Base-by-base conservation (phyloP, 2,797 vertebrate species). In the Anabas testudineus region DNA sequence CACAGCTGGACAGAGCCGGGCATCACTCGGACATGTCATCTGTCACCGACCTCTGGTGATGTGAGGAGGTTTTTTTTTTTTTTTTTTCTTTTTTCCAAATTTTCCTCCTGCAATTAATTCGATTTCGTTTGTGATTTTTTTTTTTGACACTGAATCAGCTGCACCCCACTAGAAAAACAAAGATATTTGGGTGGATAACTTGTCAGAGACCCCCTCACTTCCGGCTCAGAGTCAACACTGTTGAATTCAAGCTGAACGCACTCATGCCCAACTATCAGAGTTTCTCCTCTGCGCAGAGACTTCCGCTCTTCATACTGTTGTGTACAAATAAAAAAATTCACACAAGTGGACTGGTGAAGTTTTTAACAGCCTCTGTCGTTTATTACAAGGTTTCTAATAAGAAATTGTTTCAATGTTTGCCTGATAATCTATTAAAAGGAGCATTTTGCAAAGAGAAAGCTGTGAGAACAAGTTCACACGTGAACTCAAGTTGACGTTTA, bases 181-280 rank as follows among this genome's bases (percentile, higher is more conserved):
- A 30, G 4, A 9, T 22, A 34, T 47, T 39, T 74, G n/a, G 7
- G 7, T 21, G 19, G 18, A 4, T 43, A 58, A 43, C 59, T 45
- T 46, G 52, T 10, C 71, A 30, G 16, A 19, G 1, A n/a, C 15
- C 42, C 36, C 36, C 24, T 46, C 12, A 56, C 67, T 80, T 76
- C 54, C 60, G 42, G 57, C 39, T 77, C 39, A 43, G 18, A 12
- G 72, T 53, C 19, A 2, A 19, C 34, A 13, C n/a, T 15, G 24
- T 32, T 37, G 37, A 74, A 67, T 18, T 67, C 45, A 58, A 16
- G 26, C 59, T 67, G 42, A 45, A 47, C 16, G 30, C 59, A 32
- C 32, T 71, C 34, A 43, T 37, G 66, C 15, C 39, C 32, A 55
- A 63, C 48, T 52, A 26, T 42, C 55, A 62, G 14, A 37, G 66